These are phyloP conservation scores for Drusus annulatus DNA, from an alignment of 1,140 invertebrate species.

Conservation along the genomic window DNA sequence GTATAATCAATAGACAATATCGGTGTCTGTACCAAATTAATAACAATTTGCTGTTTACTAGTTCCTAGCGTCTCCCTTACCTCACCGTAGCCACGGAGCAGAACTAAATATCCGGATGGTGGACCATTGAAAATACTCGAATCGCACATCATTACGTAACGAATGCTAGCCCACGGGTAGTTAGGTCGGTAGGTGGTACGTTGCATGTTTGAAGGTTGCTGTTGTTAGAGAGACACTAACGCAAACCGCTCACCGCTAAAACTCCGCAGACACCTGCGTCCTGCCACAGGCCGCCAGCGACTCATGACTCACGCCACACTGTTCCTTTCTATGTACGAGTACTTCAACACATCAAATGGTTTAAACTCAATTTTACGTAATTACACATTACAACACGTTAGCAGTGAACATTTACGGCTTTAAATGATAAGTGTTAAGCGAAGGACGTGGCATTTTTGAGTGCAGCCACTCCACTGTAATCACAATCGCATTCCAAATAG, in stretches of 20 bases:
- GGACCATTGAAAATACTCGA: neutral
- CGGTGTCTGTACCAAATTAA: too few species aligned
- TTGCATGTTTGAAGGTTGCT: conserved; percentile 18
- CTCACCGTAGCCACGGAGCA: neutral
- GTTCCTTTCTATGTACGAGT: too few species aligned
- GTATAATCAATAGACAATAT: too few species aligned
- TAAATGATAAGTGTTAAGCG: too few species aligned
- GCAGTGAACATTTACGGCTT: neutral
- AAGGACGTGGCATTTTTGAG: neutral
- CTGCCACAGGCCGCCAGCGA: neutral
- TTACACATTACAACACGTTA: neutral
- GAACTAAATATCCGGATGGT: neutral
- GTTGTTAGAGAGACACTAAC: conserved; percentile 17
- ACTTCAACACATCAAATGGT: neutral
- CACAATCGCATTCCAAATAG: too few species aligned
- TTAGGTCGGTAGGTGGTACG: too few species aligned
- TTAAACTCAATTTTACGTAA: conserved; percentile 6
- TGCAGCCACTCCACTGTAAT: too few species aligned
- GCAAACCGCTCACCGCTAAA: conserved; percentile 24
- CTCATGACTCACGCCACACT: neutral
- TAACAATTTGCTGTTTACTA: too few species aligned
- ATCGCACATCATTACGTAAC: neutral
- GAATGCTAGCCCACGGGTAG: too few species aligned
- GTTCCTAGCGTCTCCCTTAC: neutral
- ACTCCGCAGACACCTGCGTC: conserved; percentile 15